These are phyloP conservation scores for Entomyzon cyanotis DNA, from an alignment of 2,113 vertebrate species.

Conservation along the genomic window DNA sequence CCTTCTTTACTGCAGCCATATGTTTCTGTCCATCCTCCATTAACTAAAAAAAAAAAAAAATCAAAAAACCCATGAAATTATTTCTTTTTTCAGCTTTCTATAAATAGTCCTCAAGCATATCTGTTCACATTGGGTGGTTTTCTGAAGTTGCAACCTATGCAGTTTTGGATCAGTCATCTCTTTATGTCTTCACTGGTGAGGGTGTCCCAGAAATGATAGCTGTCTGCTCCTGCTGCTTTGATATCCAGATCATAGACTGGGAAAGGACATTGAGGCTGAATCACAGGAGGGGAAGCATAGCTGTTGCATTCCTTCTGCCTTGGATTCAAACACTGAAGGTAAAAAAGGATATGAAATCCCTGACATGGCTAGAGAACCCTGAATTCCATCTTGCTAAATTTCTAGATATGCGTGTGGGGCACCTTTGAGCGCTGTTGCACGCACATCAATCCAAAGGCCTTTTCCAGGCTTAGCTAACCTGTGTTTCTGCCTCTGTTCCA, in stretches of 20 bases:
- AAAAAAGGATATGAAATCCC: not conserved
- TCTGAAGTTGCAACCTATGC: not conserved
- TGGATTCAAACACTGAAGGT: not conserved
- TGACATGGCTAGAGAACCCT: not conserved
- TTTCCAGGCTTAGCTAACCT: slow-evolving; percentile 5
- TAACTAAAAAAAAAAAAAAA: not conserved
- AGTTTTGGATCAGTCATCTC: not conserved
- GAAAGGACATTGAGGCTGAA: not conserved
- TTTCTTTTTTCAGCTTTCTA: not conserved
- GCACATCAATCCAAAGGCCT: slow-evolving; percentile 23
- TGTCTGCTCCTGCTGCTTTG: not conserved
- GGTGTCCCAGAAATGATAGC: not conserved
- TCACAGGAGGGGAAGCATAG: not conserved
- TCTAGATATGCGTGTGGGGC: not conserved
- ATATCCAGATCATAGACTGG: not conserved
- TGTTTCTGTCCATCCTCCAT: not conserved
- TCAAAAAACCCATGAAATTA: not conserved
- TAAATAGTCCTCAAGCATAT: not conserved
- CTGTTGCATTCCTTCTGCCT: not conserved
- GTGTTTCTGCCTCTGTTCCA: slow-evolving; percentile 15
- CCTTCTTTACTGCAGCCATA: not conserved
- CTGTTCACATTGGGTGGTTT: not conserved
- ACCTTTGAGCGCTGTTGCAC: not conserved
- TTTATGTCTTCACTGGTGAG: not conserved
- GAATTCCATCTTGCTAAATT: not conserved